phyloP scores from a whole-genome alignment of 2,797 vertebrate species.

The Clarias fuscus region DNA sequence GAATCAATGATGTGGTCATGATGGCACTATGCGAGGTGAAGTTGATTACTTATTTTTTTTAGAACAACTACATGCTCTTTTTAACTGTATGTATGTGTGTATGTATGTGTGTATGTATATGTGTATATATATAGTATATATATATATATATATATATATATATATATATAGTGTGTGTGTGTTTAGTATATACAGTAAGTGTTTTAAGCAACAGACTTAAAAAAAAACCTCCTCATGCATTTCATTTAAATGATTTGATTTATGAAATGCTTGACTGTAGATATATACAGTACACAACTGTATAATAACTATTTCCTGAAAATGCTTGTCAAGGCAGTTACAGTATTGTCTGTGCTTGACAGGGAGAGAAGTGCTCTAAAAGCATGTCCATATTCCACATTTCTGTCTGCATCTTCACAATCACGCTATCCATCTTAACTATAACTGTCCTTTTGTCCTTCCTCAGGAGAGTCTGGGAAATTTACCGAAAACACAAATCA shows the following conservation, averaged over 20 bases:
- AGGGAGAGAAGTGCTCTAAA: constrained; percentile 60
- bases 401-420: constrained; percentile 53
- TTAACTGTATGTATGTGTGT: not conserved
- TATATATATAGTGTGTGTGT: no score
- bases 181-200: no score
- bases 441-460: constrained; percentile 48
- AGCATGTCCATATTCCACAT: constrained; percentile 43
- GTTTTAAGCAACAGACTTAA: no score
- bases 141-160: not conserved
- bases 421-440: constrained; percentile 59
- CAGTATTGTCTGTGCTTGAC: constrained; percentile 62
- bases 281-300: not conserved
- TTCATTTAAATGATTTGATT: not conserved
- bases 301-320: constrained; percentile 57
- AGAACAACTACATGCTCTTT: not conserved
- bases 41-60: not conserved
- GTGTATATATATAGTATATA: not conserved
- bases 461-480: not conserved
- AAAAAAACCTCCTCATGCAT: no score
- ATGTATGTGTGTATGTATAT: no score
- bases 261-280: not conserved
- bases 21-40: not conserved
- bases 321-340: constrained; percentile 62
- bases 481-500: not conserved
- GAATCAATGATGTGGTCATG: no score